Evolutionary conservation across 2,113 vertebrate species (phyloP).

Genomic region (Sylvietta virens): DNA sequence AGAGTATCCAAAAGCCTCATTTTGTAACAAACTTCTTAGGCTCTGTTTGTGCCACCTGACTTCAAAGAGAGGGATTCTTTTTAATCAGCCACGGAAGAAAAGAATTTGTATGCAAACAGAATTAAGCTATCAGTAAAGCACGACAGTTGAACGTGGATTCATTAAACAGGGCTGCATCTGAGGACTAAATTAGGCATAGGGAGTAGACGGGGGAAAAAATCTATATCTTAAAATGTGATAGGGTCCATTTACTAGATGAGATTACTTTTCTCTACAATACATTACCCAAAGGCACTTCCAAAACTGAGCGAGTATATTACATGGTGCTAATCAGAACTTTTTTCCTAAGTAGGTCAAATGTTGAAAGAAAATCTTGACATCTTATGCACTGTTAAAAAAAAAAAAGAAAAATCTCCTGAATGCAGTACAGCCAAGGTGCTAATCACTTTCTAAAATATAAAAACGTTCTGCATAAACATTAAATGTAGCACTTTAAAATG

Average conservation of each 20-base stretch:
- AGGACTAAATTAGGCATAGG: conserved; percentile 46
- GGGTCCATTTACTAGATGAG: conserved; percentile 68
- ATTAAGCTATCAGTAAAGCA: conserved; percentile 50
- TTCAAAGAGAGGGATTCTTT: conserved; percentile 16
- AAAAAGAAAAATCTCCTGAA: not conserved
- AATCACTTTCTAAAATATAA: conserved; percentile 70
- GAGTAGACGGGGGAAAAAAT: not conserved
- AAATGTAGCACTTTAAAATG: conserved; percentile 68
- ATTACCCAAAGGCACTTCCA: conserved; percentile 64
- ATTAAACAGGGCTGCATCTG: conserved; percentile 55
- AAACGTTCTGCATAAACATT: conserved; percentile 66
- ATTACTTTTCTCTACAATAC: conserved; percentile 63
- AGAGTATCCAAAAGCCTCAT: not conserved
- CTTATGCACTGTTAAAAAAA: conserved; percentile 66
- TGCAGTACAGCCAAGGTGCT: conserved; percentile 64
- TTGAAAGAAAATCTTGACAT: conserved; percentile 64
- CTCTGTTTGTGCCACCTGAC: not conserved
- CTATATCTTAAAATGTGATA: conserved; percentile 61
- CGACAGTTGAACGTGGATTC: not conserved
- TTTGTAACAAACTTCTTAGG: not conserved
- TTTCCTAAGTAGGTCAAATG: conserved; percentile 74
- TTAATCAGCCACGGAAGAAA: not conserved
- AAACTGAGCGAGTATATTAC: conserved; percentile 50
- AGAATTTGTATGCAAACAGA: conserved; percentile 55
- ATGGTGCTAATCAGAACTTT: conserved; percentile 62